A percentile compares a stretch with the other conserved stretches of the same genome.
phyloP scores from a whole-genome alignment of 2,888 invertebrate species.

The Megalurothrips usitatus region DNA sequence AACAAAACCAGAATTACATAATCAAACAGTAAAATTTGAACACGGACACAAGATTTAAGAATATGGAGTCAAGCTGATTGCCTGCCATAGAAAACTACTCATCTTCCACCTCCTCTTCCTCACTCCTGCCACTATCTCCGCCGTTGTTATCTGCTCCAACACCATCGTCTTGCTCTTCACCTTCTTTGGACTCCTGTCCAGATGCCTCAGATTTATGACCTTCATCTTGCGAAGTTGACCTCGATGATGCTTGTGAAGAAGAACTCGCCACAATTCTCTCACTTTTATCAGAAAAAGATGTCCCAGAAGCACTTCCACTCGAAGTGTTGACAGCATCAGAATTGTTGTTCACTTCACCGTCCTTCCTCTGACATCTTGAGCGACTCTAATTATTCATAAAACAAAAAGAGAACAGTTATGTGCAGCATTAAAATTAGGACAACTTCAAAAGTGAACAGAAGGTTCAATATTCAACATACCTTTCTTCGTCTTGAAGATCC shows the following conservation, averaged over 20 bases:
- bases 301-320: not conserved
- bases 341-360: constrained; percentile 2
- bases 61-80: not conserved
- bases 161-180: not conserved
- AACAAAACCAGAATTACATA: not conserved
- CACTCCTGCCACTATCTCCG: not conserved
- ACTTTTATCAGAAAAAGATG: not conserved
- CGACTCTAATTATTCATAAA: not conserved
- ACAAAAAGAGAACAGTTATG: not conserved
- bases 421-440: not conserved
- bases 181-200: not conserved
- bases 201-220: not conserved
- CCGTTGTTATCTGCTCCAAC: too few relatives aligned
- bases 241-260: not conserved
- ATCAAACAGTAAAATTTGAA: not conserved
- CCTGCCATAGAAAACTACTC: not conserved
- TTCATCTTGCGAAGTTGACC: not conserved
- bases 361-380: not conserved
- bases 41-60: not conserved
- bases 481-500: not conserved
- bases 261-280: not conserved
- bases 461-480: not conserved
- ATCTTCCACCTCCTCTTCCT: not conserved
- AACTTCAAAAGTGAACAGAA: not conserved
- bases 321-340: not conserved